phyloP scores from a whole-genome alignment of 2,113 vertebrate species.

The Apeltes quadracus region DNA sequence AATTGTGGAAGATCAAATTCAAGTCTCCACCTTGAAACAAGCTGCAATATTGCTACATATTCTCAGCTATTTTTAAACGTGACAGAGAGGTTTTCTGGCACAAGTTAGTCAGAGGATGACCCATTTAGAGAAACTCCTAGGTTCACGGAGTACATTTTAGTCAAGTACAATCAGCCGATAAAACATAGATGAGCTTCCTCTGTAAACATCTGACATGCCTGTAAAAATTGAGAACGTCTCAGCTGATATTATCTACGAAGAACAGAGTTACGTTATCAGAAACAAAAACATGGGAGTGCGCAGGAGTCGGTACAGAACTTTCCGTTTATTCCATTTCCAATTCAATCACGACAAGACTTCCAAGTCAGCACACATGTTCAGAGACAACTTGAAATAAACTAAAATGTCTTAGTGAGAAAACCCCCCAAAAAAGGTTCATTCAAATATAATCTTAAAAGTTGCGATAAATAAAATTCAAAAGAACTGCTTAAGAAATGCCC shows the following conservation, averaged over 20 bases:
- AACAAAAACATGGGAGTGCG: neutral
- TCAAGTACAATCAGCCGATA: neutral
- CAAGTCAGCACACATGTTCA: neutral
- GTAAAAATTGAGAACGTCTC: constrained; percentile 41
- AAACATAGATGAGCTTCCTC: constrained; percentile 38
- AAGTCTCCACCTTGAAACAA: neutral
- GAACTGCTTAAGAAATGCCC: constrained; percentile 38
- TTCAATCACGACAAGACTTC: too few species aligned
- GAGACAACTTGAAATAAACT: neutral
- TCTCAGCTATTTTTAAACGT: neutral
- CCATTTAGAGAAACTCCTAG: constrained; percentile 23
- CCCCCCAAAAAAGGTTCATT: neutral
- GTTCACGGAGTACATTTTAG: neutral
- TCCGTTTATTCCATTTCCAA: constrained; percentile 54
- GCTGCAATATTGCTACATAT: neutral
- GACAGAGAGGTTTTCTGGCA: too few species aligned
- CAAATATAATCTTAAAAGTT: constrained; percentile 22
- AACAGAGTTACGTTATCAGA: neutral
- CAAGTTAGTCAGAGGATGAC: too few species aligned
- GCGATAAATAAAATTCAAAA: neutral
- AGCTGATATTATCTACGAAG: constrained; percentile 42
- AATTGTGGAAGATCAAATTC: neutral
- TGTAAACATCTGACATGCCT: constrained; percentile 65
- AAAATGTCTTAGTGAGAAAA: neutral
- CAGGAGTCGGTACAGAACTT: constrained; percentile 45